Evolutionary conservation across 2,888 invertebrate species (phyloP), one percentile per base, ranked within the genome.

Genomic region (Gymnocheta viridis): DNA sequence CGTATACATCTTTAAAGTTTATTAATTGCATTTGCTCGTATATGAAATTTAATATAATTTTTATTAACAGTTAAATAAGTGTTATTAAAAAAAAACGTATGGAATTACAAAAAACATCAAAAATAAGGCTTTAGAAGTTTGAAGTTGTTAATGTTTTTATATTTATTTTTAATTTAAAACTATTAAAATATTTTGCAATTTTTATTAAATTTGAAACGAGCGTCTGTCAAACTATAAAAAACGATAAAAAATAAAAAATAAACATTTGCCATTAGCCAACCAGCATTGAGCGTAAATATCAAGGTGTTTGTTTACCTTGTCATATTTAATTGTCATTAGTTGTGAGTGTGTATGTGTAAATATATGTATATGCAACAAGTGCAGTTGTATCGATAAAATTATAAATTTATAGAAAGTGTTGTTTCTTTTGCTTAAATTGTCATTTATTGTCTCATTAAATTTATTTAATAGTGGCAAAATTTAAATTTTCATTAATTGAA

Each of bases 251-350:
- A 38, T 19, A 62, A 73, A 62, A 69, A 32, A 66, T 41, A 64
- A 58, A 74, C 41, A 56, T 73, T 60, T 41, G 29, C 58, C 62
- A 66, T 80, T 77, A 72, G 60, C 80, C 70, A 62, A 73, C 76
- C 66, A 78, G 69, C 64, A 64, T 82, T 79, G 73, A 70, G 83
- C 62, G 67, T 74, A 80, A 76, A 80, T 84, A 80, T 84, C 76
- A 84, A 80, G 80, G 76, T 77, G 80, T 84, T 47, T 58, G 70
- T 47, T 84, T 80, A 24, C 70, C 67, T 84, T 80, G 80, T 76
- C 73, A 81, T 67, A 69, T 49, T 69, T 67, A 67, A 54, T 79
- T 64, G 62, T 67, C 44, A 78, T 51, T 67, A 58, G 29, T 49
- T 62, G 78, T n/a, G 66, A 22, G 44, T 54, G 74, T 62, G 22